These are phyloP conservation scores for Aplodontia rufa DNA, from an alignment of 2,113 vertebrate species.

Conservation along the genomic window DNA sequence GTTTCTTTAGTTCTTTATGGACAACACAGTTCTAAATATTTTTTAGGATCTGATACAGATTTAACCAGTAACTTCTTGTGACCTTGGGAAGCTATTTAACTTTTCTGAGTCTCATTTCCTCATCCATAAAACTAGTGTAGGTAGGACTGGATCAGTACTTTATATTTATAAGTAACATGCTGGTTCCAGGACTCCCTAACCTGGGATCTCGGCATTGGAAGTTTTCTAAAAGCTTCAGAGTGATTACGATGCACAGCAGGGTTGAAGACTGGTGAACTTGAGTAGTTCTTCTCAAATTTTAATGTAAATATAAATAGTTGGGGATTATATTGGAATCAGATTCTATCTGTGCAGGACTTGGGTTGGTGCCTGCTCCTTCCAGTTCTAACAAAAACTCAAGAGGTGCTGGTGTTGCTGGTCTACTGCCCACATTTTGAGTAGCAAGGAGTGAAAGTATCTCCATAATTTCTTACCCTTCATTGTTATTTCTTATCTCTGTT, in stretches of 20 bases:
- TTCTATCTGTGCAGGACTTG: background rate
- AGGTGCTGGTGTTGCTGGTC: background rate
- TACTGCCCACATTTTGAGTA: background rate
- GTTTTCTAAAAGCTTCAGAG: background rate
- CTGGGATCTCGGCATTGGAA: background rate
- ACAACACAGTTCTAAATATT: background rate
- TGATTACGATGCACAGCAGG: background rate
- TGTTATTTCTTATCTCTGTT: background rate
- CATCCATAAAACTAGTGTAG: background rate
- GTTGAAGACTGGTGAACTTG: background rate
- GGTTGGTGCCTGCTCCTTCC: background rate
- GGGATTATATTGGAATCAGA: background rate
- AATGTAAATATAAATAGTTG: background rate
- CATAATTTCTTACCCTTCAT: background rate
- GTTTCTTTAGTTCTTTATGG: background rate
- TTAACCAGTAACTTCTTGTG: background rate
- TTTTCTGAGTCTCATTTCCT: conserved; percentile 1
- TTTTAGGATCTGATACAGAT: background rate
- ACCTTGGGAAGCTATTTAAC: background rate
- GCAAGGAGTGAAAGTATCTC: background rate
- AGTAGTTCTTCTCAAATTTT: background rate
- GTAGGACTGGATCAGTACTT: background rate
- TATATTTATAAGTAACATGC: background rate
- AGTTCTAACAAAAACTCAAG: background rate
- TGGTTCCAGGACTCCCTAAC: background rate